Conservation (phyloP, 2,113 vertebrate genomes). For the Uropsilus gracilis region DNA sequence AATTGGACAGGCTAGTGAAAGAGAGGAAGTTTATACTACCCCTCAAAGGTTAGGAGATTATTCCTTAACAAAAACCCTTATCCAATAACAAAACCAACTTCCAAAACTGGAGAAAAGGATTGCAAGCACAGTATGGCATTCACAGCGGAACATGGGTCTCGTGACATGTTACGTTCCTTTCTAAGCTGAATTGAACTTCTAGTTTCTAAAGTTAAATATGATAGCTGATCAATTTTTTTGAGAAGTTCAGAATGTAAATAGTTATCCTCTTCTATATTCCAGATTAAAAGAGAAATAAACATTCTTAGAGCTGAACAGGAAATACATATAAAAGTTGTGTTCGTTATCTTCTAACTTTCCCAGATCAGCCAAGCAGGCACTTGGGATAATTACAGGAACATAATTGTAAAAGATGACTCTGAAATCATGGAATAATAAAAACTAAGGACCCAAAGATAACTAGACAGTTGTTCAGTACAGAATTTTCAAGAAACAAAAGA, state of each 20-base stretch:
- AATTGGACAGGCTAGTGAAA: neutral
- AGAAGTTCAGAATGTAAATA: constrained; percentile 31
- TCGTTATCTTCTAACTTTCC: constrained; percentile 6
- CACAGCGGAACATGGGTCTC: neutral
- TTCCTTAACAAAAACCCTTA: neutral
- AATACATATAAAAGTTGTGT: constrained; percentile 20
- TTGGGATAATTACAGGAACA: neutral
- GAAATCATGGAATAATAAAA: neutral
- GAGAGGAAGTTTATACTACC: neutral
- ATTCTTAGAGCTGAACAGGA: neutral
- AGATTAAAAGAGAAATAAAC: neutral
- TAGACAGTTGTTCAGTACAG: neutral
- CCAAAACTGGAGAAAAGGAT: neutral
- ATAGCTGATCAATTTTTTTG: neutral
- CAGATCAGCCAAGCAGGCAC: neutral
- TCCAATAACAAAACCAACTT: no score
- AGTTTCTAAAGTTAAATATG: constrained; percentile 10
- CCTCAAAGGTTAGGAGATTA: neutral
- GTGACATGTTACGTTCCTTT: neutral
- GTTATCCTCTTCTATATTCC: neutral
- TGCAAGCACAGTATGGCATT: constrained; percentile 8
- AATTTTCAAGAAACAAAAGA: constrained; percentile 51
- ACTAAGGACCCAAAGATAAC: constrained; percentile 7
- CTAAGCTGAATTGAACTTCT: constrained; percentile 50
- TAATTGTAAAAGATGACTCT: neutral